Evolutionary conservation across 2,797 vertebrate species (phyloP).

Genomic region (Helarctos malayanus): DNA sequence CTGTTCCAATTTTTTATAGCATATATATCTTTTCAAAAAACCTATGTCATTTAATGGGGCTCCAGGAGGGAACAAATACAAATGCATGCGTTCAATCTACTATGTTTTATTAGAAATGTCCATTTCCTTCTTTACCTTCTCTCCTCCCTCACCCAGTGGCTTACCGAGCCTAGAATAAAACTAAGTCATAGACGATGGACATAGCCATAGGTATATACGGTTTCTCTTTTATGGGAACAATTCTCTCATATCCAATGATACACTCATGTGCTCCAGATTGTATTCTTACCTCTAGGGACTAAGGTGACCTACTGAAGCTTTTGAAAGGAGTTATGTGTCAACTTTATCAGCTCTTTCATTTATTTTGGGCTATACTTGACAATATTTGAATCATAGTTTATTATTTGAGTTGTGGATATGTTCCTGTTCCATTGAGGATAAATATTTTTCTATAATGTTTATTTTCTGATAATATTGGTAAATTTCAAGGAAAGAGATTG

Average conservation of each 20-base stretch:
- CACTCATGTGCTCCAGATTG: too few species aligned
- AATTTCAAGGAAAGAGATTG: slow-evolving; percentile 18
- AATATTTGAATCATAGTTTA: neutral
- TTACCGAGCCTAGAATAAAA: neutral
- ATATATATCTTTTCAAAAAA: neutral
- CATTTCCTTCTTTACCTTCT: neutral
- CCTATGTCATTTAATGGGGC: neutral
- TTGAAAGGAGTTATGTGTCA: neutral
- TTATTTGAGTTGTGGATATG: neutral
- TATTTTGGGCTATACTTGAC: neutral
- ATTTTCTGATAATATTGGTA: slow-evolving; percentile 47
- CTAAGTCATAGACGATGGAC: neutral
- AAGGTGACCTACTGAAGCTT: neutral
- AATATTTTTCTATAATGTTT: slow-evolving; percentile 20
- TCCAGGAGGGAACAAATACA: neutral
- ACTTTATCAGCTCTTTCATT: neutral
- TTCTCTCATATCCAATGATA: neutral
- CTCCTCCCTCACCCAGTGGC: neutral
- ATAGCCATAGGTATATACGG: neutral
- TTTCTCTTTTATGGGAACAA: neutral
- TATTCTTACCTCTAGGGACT: neutral
- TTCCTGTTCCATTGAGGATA: neutral
- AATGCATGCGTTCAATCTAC: neutral
- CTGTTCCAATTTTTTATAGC: neutral
- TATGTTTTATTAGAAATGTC: neutral